A percentile compares a stretch with the other conserved stretches of the same genome.
Evolutionary conservation across 2,113 vertebrate genomes (phyloP).

Genomic region (Amblyopsis rosae): DNA sequence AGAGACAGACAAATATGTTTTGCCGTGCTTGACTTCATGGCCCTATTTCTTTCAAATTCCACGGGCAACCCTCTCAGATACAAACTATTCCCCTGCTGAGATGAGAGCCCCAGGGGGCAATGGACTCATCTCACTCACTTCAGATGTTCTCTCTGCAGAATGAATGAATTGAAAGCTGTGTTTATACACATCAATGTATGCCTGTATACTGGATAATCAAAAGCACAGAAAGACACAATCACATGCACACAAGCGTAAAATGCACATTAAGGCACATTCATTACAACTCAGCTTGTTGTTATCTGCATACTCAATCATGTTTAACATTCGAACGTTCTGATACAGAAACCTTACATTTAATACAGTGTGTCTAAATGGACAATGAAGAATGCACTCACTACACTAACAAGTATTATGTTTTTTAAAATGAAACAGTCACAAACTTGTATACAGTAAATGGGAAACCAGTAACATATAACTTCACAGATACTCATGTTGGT

Average conservation of each 20-base stretch:
- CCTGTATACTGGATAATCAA: too few species aligned
- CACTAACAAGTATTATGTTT: neutral
- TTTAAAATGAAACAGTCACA: neutral
- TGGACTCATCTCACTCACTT: slow-evolving; percentile 35
- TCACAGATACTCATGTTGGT: too few species aligned
- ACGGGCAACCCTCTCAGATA: slow-evolving; percentile 51
- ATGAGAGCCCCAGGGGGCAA: slow-evolving; percentile 27
- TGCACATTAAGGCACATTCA: neutral
- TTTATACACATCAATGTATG: neutral
- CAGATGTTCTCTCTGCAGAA: slow-evolving; percentile 5
- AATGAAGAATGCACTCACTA: too few species aligned
- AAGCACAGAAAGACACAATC: too few species aligned
- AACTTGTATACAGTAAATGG: neutral
- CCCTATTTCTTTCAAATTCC: slow-evolving; percentile 36
- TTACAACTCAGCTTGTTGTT: slow-evolving; percentile 10
- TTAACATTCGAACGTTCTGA: too few species aligned
- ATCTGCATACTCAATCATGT: too few species aligned
- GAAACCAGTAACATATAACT: slow-evolving; percentile 16
- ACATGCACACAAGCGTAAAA: neutral
- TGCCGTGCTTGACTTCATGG: slow-evolving; percentile 27
- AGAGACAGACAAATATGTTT: neutral
- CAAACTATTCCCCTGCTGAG: slow-evolving; percentile 49
- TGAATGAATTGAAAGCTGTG: slow-evolving; percentile 22
- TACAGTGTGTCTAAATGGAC: too few species aligned
- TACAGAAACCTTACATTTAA: too few species aligned